A percentile compares a stretch with the other conserved stretches of the same genome.
Conservation (phyloP, 2,113 vertebrate species). For the Toxotes jaculatrix region DNA sequence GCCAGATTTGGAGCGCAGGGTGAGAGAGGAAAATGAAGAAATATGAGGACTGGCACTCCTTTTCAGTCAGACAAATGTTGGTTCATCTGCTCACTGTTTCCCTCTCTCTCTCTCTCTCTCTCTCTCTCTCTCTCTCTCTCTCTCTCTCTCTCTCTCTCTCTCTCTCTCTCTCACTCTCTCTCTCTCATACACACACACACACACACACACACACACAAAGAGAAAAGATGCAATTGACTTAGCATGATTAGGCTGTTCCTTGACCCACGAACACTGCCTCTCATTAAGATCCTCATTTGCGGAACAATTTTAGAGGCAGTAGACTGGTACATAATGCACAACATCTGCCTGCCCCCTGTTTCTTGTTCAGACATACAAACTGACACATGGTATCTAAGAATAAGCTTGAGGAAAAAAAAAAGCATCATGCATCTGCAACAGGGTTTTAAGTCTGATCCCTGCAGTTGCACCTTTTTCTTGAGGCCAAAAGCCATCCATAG, state of each 20-base stretch:
- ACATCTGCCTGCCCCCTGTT: conserved; percentile 82
- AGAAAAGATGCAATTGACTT: conserved; percentile 79
- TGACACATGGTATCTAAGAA: conserved; percentile 75
- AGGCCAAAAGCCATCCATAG: conserved; percentile 10
- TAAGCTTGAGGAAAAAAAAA: conserved; percentile 42
- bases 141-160: neutral
- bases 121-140: neutral
- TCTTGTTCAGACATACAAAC: conserved; percentile 69
- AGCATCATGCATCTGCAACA: conserved; percentile 65
- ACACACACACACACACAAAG: conserved; percentile 30
- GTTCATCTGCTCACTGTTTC: conserved; percentile 73
- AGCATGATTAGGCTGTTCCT: conserved; percentile 81
- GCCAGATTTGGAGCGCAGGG: conserved; percentile 67
- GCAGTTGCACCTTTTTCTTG: conserved; percentile 17
- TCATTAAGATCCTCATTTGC: conserved; percentile 85
- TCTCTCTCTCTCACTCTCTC: too few relatives aligned
- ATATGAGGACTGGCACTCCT: conserved; percentile 71
- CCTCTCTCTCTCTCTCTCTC: neutral
- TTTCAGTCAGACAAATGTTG: conserved; percentile 74
- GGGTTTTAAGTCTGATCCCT: conserved; percentile 50
- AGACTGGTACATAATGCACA: conserved; percentile 80
- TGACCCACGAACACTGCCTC: conserved; percentile 78
- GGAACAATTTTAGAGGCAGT: conserved; percentile 82
- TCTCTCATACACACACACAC: conserved; percentile 15
- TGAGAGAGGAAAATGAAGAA: conserved; percentile 71